Evolutionary conservation across 35 echinoderm and acorn worm species (phyloP).

Genomic region (Chiridota heheva): DNA sequence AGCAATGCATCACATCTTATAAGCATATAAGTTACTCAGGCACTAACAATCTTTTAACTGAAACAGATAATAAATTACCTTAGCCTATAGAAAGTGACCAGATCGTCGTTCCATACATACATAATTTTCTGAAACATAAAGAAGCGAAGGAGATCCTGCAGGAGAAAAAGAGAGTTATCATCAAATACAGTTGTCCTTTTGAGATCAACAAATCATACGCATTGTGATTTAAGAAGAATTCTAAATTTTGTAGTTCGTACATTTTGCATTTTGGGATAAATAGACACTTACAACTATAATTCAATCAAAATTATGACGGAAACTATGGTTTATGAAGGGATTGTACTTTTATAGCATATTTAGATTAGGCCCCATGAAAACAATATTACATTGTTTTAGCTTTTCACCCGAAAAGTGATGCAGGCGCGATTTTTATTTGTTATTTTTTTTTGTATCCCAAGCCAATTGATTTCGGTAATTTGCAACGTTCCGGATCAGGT

Average conservation of each 20-base stretch:
- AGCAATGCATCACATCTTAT: no score
- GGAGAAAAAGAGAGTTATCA: neutral
- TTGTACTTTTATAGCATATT: neutral
- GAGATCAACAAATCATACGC: neutral
- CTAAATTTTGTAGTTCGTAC: neutral
- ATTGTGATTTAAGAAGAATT: neutral
- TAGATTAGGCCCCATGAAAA: no score
- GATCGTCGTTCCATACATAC: constrained; percentile 71
- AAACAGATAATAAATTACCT: no score
- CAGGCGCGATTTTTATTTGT: no score
- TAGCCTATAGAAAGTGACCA: constrained; percentile 57
- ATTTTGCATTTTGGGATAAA: neutral
- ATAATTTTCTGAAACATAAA: constrained; percentile 80
- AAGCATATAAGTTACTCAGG: no score
- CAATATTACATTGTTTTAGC: no score
- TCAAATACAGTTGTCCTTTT: neutral
- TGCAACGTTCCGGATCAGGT: no score
- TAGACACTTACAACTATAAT: neutral
- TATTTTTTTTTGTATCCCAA: no score
- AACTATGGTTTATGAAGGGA: neutral
- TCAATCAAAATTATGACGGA: neutral
- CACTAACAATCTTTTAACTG: no score
- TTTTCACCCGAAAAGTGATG: no score
- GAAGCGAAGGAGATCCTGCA: constrained; percentile 46
- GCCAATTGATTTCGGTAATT: no score